Evolutionary conservation across 2,888 invertebrate genomes (phyloP).

Genomic region (Melanchra persicariae): DNA sequence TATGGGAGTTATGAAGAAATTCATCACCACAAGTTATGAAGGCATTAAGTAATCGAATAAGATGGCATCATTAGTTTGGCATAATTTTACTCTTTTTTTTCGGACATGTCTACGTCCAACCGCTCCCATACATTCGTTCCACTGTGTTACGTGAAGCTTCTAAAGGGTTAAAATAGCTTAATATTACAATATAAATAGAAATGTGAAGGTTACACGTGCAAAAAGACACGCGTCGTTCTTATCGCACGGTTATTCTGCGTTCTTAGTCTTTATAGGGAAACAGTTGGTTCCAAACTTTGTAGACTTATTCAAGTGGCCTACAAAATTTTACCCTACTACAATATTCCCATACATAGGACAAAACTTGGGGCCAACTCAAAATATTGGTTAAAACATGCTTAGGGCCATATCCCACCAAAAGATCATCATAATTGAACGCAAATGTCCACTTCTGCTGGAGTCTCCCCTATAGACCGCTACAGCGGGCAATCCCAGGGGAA

Average conservation of each 20-base stretch:
- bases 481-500: conserved; percentile 41
- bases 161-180: neutral
- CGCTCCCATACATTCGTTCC: no score
- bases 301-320: neutral
- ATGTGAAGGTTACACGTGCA: conserved; percentile 4
- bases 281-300: neutral
- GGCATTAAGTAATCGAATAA: no score
- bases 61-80: no score
- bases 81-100: no score
- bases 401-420: conserved; percentile 20
- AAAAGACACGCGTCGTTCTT: neutral
- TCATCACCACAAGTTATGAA: no score
- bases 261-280: neutral
- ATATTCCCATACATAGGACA: neutral
- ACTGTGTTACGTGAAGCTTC: neutral
- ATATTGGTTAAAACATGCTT: neutral
- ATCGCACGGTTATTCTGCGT: neutral
- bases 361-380: neutral
- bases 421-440: conserved; percentile 42
- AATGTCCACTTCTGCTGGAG: conserved; percentile 39
- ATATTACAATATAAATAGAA: neutral
- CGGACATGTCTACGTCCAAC: no score
- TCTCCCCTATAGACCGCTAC: conserved; percentile 30
- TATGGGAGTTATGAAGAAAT: no score
- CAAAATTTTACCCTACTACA: neutral